These are phyloP conservation scores for Lochmaea capreae DNA, from an alignment of 2,888 invertebrate genomes.

Conservation along the genomic window DNA sequence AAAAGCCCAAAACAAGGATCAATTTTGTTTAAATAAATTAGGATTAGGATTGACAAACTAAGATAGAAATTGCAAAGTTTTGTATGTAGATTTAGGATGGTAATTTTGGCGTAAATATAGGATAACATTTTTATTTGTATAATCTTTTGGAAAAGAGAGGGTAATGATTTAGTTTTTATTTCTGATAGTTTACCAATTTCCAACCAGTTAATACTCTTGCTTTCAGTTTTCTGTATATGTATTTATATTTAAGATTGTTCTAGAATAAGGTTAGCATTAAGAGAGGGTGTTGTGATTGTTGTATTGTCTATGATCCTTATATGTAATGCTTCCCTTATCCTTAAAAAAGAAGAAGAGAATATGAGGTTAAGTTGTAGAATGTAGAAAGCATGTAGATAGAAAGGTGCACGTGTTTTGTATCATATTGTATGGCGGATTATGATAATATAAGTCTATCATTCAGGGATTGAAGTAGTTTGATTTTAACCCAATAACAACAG, in stretches of 20 bases:
- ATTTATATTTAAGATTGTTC: not conserved
- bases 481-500: too few species aligned
- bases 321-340: too few species aligned
- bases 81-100: not conserved
- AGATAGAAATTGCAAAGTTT: not conserved
- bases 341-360: too few species aligned
- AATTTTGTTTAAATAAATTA: not conserved
- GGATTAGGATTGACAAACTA: not conserved
- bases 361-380: too few species aligned
- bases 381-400: too few species aligned
- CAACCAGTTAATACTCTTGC: not conserved
- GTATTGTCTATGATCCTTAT: too few species aligned
- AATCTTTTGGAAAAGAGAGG: not conserved
- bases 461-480: too few species aligned
- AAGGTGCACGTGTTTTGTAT: too few species aligned
- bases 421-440: too few species aligned
- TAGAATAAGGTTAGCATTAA: constrained; percentile 1
- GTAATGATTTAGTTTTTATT: not conserved
- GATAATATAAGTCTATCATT: too few species aligned
- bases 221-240: not conserved
- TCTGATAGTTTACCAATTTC: not conserved
- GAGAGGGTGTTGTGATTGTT: too few species aligned
- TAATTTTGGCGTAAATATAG: not conserved
- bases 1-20: too few species aligned
- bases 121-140: not conserved